A percentile compares a stretch with the other conserved stretches of the same genome.
Evolutionary conservation across 2,113 vertebrate species (phyloP).

Genomic region (Salvelinus alpinus): DNA sequence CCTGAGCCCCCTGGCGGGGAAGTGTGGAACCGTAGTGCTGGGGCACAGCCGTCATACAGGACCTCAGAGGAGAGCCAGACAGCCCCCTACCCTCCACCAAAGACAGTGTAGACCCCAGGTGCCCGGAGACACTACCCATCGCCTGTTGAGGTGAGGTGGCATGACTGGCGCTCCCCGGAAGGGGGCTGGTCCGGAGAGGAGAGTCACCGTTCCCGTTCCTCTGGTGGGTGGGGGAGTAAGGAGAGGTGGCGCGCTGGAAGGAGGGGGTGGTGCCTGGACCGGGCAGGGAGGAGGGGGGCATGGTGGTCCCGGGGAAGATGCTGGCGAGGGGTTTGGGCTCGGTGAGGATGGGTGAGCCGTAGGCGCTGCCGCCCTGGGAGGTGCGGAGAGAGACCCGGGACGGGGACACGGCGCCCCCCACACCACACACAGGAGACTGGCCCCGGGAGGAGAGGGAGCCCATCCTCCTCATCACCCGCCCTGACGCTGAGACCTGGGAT

Average conservation of each 20-base stretch:
- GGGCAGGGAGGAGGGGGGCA: slow-evolving; percentile 75
- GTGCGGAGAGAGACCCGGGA: slow-evolving; percentile 87
- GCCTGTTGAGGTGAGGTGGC: slow-evolving; percentile 65
- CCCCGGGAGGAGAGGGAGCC: slow-evolving; percentile 93
- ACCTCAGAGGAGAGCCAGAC: slow-evolving; percentile 79
- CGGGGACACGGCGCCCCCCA: slow-evolving; percentile 79
- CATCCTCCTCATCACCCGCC: slow-evolving; percentile 85
- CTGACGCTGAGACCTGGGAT: slow-evolving; percentile 73
- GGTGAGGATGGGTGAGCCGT: slow-evolving; percentile 83
- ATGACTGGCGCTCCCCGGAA: slow-evolving; percentile 60
- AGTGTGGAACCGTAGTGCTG: slow-evolving; percentile 90
- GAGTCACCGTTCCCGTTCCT: slow-evolving; percentile 5
- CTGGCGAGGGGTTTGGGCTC: slow-evolving; percentile 83
- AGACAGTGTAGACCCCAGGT: slow-evolving; percentile 69
- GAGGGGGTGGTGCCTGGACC: slow-evolving; percentile 61
- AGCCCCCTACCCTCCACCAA: slow-evolving; percentile 56
- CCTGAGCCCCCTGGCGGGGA: slow-evolving; percentile 78
- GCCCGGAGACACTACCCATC: slow-evolving; percentile 66
- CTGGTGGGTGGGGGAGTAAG: slow-evolving; percentile 64
- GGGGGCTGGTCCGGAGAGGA: slow-evolving; percentile 53
- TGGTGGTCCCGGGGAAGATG: slow-evolving; percentile 81
- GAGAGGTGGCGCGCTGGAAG: slow-evolving; percentile 67
- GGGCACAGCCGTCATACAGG: slow-evolving; percentile 91
- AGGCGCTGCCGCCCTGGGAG: slow-evolving; percentile 86
- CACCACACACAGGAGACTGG: slow-evolving; percentile 89